These are phyloP conservation scores for Aphelocoma coerulescens DNA, from an alignment of 2,113 vertebrate species.

Conservation along the genomic window DNA sequence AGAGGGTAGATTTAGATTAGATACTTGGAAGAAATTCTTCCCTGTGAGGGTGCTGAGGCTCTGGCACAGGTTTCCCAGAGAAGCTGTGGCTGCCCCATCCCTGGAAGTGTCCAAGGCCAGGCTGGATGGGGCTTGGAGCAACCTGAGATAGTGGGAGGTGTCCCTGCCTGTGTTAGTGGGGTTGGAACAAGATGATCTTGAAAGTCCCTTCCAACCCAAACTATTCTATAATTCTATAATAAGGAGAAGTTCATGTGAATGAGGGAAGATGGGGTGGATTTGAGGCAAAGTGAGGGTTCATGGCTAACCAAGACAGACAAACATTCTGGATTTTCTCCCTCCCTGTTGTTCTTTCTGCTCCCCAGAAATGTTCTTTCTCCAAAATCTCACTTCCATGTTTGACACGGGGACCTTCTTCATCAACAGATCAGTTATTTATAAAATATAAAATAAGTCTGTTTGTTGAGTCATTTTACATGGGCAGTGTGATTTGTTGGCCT, in stretches of 20 bases:
- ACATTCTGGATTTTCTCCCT: neutral
- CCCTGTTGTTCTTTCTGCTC: neutral
- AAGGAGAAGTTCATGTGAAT: neutral
- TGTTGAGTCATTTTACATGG: neutral
- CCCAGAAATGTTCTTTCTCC: neutral
- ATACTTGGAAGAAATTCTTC: neutral
- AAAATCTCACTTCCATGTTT: neutral
- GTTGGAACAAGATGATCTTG: rapidly evolving
- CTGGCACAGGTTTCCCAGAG: neutral
- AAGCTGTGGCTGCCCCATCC: neutral
- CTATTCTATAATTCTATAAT: neutral
- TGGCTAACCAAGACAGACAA: neutral
- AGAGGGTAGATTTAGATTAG: neutral
- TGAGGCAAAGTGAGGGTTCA: neutral
- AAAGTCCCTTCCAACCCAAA: neutral
- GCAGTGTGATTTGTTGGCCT: neutral
- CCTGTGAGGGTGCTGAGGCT: neutral
- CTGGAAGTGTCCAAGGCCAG: neutral
- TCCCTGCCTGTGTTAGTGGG: rapidly evolving
- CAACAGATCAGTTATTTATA: neutral
- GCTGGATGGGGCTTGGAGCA: rapidly evolving
- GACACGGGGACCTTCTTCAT: neutral
- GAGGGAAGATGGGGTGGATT: neutral
- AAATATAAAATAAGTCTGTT: neutral
- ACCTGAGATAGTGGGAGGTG: rapidly evolving